Percentiles rank a stretch among this genome's conserved stretches.
Conservation (phyloP, 2,113 vertebrate species). For the Eulemur macaco region DNA sequence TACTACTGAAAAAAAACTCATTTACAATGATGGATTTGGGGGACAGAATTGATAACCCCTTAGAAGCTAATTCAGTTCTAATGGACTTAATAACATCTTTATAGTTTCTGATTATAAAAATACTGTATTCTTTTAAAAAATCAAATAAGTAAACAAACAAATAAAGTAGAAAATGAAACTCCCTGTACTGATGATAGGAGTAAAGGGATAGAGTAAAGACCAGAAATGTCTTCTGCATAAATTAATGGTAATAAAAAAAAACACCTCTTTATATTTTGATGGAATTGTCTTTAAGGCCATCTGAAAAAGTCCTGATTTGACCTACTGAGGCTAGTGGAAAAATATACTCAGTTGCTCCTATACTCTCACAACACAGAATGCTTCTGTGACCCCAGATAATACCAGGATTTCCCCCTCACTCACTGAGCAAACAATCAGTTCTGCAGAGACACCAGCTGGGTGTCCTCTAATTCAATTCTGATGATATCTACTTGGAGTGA, state of each 20-base stretch:
- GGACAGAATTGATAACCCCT: neutral
- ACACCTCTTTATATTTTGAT: neutral
- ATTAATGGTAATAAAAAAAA: neutral
- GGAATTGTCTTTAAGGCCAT: neutral
- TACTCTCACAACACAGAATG: neutral
- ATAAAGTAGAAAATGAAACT: constrained; percentile 46
- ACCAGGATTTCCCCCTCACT: neutral
- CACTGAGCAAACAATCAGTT: neutral
- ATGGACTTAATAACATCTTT: neutral
- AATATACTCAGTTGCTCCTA: neutral
- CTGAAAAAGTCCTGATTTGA: constrained; percentile 25
- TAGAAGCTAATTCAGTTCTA: constrained; percentile 36
- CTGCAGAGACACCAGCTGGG: neutral
- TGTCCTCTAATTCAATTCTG: neutral
- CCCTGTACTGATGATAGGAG: neutral
- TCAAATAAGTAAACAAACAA: neutral
- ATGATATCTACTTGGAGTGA: neutral
- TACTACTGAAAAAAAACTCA: neutral
- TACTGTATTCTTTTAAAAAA: constrained; percentile 24
- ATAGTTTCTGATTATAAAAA: neutral
- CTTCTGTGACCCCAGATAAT: neutral
- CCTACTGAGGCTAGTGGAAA: neutral
- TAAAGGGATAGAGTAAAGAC: neutral
- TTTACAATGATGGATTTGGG: neutral
- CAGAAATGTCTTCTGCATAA: neutral